Conservation (phyloP, 2,888 invertebrate genomes). For the Ellobium chinense region DNA sequence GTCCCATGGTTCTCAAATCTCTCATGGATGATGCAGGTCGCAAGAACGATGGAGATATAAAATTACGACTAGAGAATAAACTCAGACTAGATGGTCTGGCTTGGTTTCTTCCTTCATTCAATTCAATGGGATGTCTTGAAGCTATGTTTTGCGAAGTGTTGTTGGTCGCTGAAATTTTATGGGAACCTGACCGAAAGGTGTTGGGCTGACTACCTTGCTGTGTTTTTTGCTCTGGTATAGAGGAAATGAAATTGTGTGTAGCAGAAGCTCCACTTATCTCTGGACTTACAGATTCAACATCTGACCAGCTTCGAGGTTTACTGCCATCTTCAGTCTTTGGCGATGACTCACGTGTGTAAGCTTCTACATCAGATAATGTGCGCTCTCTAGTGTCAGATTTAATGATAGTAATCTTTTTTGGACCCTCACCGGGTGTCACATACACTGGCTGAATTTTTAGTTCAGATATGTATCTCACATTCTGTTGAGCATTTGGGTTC, state of each 20-base stretch:
- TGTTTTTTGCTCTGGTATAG: too few relatives aligned
- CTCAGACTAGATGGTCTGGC: not conserved
- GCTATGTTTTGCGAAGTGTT: not conserved
- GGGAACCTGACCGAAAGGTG: not conserved
- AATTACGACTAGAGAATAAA: conserved; percentile 21
- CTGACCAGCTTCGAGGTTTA: not conserved
- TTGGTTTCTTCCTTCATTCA: not conserved
- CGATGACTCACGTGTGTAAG: not conserved
- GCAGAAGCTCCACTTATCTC: not conserved
- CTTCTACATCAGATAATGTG: not conserved
- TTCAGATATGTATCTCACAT: not conserved
- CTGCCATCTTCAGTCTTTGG: not conserved
- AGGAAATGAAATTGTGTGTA: too few relatives aligned
- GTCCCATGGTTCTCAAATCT: conserved; percentile 5
- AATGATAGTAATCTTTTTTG: not conserved
- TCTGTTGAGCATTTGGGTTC: not conserved
- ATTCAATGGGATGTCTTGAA: not conserved
- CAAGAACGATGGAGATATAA: conserved; percentile 50
- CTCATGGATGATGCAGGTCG: conserved; percentile 43
- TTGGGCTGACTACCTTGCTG: too few relatives aligned
- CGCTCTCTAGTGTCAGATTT: not conserved
- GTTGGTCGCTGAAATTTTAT: too few relatives aligned
- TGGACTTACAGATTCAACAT: conserved; percentile 14
- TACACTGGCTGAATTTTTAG: conserved; percentile 8
- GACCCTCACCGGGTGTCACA: not conserved